Percentiles rank a stretch among this genome's conserved stretches.
These are phyloP conservation scores for Drosophila quinaria DNA, from an alignment of 2,888 invertebrate genomes.

Conservation along the genomic window DNA sequence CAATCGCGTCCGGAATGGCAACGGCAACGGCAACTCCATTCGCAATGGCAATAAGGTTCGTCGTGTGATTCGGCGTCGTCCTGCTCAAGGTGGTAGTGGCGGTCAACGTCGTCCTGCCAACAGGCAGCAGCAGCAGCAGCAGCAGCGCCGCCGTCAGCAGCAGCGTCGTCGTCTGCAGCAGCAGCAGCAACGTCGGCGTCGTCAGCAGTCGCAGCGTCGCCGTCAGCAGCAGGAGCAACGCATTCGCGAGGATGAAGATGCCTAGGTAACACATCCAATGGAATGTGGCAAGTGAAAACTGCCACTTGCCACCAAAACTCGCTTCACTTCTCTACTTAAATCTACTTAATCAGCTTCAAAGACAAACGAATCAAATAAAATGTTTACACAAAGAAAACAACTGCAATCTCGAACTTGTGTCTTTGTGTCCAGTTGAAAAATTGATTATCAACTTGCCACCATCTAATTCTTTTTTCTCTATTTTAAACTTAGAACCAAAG, in stretches of 20 bases:
- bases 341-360: neutral
- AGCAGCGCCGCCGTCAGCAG: constrained; percentile 46
- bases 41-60: constrained; percentile 21
- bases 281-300: neutral
- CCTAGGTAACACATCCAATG: neutral
- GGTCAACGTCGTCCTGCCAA: constrained; percentile 45
- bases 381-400: constrained; percentile 21
- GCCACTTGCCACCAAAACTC: neutral
- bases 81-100: constrained; percentile 35
- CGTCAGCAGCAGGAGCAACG: constrained; percentile 40
- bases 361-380: constrained; percentile 51
- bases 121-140: constrained; percentile 46
- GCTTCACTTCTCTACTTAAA: neutral
- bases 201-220: constrained; percentile 38
- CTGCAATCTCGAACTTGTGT: neutral
- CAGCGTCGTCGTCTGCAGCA: constrained; percentile 43
- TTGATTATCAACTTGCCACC: neutral
- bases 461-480: no score
- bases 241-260: constrained; percentile 30
- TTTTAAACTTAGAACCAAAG: no score
- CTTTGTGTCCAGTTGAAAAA: neutral
- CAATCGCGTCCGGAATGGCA: constrained; percentile 10
- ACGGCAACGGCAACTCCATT: constrained; percentile 39
- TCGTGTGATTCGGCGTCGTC: constrained; percentile 50
- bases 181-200: constrained; percentile 29